A percentile compares a stretch with the other conserved stretches of the same genome.
Conservation (phyloP, 2,888 invertebrate genomes). For the Troilus luridus region DNA sequence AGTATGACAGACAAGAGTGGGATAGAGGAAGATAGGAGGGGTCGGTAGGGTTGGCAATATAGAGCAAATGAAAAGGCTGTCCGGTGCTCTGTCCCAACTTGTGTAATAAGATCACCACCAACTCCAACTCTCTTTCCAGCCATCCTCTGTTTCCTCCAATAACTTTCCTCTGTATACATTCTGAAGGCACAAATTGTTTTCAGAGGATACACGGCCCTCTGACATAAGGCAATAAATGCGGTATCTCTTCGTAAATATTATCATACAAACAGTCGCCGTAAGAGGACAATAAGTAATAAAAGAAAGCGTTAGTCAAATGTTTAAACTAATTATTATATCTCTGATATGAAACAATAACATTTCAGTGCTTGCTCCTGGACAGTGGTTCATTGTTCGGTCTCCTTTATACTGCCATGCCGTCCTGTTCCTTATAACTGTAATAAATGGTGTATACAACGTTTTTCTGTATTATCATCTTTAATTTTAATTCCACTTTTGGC, state of each 20-base stretch:
- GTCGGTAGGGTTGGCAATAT: not conserved
- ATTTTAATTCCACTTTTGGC: not conserved
- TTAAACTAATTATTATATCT: slow-evolving; percentile 8
- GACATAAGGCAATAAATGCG: slow-evolving; percentile 6
- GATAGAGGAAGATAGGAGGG: not conserved
- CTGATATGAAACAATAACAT: not conserved
- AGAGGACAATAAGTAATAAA: not conserved
- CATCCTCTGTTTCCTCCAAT: slow-evolving; percentile 43
- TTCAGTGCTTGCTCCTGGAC: not conserved
- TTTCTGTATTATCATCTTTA: too few species aligned
- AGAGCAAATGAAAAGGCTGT: slow-evolving; percentile 58
- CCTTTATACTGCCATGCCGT: too few species aligned
- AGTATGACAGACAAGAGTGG: not conserved
- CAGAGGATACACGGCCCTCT: not conserved
- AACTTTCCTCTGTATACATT: slow-evolving; percentile 29
- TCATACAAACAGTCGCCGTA: slow-evolving; percentile 16
- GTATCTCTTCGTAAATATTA: not conserved
- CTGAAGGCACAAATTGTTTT: slow-evolving; percentile 37
- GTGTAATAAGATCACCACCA: slow-evolving; percentile 34
- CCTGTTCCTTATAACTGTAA: too few species aligned
- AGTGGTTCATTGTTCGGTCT: not conserved
- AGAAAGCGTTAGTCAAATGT: not conserved
- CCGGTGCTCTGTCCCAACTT: slow-evolving; percentile 52
- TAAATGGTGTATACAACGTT: too few species aligned
- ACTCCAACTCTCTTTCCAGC: not conserved